Conservation (phyloP, 2,888 invertebrate species). For the Eupithecia subfuscata region DNA sequence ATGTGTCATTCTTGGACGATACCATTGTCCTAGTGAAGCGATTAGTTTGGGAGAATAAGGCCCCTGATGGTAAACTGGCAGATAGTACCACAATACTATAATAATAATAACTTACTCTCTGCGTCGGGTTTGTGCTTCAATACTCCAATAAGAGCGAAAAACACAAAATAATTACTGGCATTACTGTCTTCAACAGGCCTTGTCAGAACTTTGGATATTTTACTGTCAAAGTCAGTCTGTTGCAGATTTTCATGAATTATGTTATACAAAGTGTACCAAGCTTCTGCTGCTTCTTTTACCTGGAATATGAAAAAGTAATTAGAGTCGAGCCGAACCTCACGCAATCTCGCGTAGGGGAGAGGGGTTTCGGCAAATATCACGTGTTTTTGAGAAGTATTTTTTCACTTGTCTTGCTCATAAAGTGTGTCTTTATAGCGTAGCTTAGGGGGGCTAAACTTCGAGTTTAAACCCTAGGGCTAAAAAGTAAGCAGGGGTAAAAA, state of each 20-base stretch:
- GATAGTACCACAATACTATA: not conserved
- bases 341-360: too few species aligned
- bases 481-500: too few species aligned
- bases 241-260: slow-evolving; percentile 44
- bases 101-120: slow-evolving; percentile 53
- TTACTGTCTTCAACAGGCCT: slow-evolving; percentile 30
- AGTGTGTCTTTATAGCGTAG: too few species aligned
- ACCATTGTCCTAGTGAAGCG: not conserved
- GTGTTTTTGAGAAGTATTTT: too few species aligned
- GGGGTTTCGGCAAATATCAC: too few species aligned
- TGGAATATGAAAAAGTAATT: slow-evolving; percentile 35
- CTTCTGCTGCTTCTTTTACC: slow-evolving; percentile 53
- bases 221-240: slow-evolving; percentile 40
- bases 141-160: slow-evolving; percentile 53
- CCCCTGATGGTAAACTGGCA: slow-evolving; percentile 1
- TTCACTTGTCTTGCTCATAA: too few species aligned
- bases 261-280: slow-evolving; percentile 60
- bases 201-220: slow-evolving; percentile 42
- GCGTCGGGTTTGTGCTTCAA: slow-evolving; percentile 53
- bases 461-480: too few species aligned
- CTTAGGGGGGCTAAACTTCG: too few species aligned
- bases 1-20: not conserved
- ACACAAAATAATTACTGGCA: slow-evolving; percentile 45
- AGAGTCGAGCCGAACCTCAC: too few species aligned
- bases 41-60: not conserved